Evolutionary conservation across 2,113 vertebrate genomes (phyloP).

Genomic region (Rousettus leschenaultii): DNA sequence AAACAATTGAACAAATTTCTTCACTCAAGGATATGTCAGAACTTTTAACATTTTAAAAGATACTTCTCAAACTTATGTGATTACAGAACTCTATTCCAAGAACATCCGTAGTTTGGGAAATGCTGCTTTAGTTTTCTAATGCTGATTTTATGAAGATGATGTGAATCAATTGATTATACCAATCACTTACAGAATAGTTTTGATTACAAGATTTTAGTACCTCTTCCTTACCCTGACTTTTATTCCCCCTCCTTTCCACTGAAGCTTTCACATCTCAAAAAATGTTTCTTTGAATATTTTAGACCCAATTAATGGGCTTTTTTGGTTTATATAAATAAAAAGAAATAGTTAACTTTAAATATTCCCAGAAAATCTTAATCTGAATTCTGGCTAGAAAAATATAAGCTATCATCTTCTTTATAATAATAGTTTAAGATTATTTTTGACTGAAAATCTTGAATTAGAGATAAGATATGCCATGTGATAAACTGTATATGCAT

Average conservation of each 20-base stretch:
- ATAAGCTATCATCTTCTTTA: not conserved
- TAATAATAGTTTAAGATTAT: not conserved
- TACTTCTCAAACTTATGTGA: not conserved
- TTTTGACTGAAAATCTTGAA: not conserved
- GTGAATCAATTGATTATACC: not conserved
- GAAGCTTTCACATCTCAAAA: not conserved
- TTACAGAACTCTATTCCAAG: not conserved
- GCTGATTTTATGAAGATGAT: not conserved
- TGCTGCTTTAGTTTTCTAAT: not conserved
- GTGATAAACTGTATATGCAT: not conserved
- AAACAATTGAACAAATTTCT: not conserved
- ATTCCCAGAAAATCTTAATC: not conserved
- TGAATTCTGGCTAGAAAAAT: slow-evolving; percentile 16
- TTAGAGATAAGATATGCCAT: not conserved
- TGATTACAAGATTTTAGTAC: not conserved
- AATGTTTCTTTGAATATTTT: not conserved
- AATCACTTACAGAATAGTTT: not conserved
- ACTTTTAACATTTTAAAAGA: not conserved
- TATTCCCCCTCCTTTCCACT: not conserved
- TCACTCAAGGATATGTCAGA: not conserved
- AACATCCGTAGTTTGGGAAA: not conserved
- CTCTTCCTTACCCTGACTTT: not conserved
- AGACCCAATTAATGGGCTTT: not conserved
- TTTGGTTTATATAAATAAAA: not conserved
- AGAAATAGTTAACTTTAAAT: not conserved